These are phyloP conservation scores for Anas bernieri DNA, from an alignment of 2,797 vertebrate genomes.

Conservation along the genomic window DNA sequence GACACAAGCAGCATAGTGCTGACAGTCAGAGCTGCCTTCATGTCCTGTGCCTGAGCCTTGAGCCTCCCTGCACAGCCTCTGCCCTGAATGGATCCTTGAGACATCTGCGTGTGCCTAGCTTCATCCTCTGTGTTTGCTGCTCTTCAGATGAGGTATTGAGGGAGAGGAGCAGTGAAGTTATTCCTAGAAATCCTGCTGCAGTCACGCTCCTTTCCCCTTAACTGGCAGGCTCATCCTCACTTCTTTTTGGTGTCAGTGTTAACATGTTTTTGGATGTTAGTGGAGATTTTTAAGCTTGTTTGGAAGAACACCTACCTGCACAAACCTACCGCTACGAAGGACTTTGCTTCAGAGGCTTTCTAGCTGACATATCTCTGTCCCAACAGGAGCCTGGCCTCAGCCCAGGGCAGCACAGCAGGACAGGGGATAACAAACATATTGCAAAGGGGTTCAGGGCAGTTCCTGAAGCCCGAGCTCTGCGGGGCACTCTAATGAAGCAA, in stretches of 20 bases:
- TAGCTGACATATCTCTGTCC: not conserved
- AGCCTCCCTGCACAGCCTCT: not conserved
- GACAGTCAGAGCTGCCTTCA: not conserved
- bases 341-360: not conserved
- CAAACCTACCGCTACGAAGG: not conserved
- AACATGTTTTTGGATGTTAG: constrained; percentile 17
- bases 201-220: not conserved
- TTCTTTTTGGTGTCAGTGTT: constrained; percentile 10
- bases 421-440: not conserved
- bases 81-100: not conserved
- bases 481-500: not conserved
- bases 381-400: not conserved
- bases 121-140: not conserved
- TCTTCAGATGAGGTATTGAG: not conserved
- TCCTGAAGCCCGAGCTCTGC: not conserved
- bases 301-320: not conserved
- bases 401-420: not conserved
- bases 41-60: fast-evolving
- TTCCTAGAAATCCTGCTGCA: constrained; percentile 44
- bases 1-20: fast-evolving
- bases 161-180: not conserved
- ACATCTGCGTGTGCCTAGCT: not conserved
- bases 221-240: not conserved
- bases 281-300: not conserved
- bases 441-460: not conserved